Base-by-base conservation (phyloP, 2,113 vertebrate species). In the Mungos mungo region DNA sequence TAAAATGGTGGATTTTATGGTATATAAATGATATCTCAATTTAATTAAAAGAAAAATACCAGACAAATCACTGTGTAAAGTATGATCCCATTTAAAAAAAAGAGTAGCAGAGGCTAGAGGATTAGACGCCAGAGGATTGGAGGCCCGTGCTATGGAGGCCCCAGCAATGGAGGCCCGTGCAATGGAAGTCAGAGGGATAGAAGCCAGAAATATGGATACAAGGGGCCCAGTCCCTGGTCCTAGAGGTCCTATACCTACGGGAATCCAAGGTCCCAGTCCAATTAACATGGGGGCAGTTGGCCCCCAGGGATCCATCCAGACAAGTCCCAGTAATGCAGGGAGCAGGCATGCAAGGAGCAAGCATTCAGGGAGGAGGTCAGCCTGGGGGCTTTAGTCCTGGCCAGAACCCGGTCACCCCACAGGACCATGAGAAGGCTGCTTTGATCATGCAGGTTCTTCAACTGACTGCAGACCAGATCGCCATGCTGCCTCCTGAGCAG, bases 171-270 rank as follows among this genome's bases (percentile, higher is more conserved):
- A 98, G 9, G 99, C 99, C 15, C 98, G 99, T 52, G 99, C 98
- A 0, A 99, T 99, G 99, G 99, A 99, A 84, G 96, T 99, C 19
- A 98, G 99, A 77, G 99, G 98, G 8, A 99, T 99, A 98, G 99
- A 99, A 79, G 94, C 98, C 7, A 98, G 99, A 81, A 98, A 98
- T 69, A 97, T 99, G 96, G 99, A 99, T 81, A 86, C 99, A 72
- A 99, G 99, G 45, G 99, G 99, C 54, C 99, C 99, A 0, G 99
- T 99, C 19, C 97, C 99, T 3, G 99, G 98, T n/a, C 99, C 99
- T 1, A 99, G 99, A 88, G 99, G 99, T 95, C 99, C 99, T 18
- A 99, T 99, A 97, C 98, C 99, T 7, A 96, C 98, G 71, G 99
- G 99, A 91, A 99, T 99, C 97, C 99, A 99, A 77, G 99, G 99